phyloP scores from a whole-genome alignment of 2,888 invertebrate genomes.

The Scrobipalpa costella region DNA sequence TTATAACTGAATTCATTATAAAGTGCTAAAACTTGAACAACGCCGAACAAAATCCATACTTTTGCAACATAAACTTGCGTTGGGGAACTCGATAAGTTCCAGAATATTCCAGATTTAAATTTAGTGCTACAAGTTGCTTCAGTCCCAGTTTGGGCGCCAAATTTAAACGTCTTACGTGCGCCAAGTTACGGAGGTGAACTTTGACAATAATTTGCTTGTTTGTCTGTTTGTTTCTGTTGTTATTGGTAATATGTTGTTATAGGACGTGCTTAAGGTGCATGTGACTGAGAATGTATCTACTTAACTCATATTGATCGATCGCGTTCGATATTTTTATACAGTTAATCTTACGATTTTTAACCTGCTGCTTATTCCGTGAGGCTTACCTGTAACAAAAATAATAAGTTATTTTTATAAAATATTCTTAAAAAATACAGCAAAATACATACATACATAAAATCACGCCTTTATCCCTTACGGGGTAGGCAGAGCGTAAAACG shows the following conservation, averaged over 20 bases:
- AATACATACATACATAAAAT: no score
- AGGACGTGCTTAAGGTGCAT: constrained; percentile 1
- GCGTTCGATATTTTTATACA: no score
- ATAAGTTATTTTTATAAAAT: no score
- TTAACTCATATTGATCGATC: no score
- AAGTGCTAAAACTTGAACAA: constrained; percentile 10
- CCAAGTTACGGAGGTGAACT: constrained; percentile 19
- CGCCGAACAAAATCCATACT: constrained; percentile 11
- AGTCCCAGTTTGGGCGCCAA: constrained; percentile 16
- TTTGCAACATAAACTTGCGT: constrained; percentile 16
- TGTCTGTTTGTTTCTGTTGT: constrained; percentile 16
- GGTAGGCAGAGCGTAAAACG: no score
- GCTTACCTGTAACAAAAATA: not conserved
- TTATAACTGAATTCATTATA: constrained; percentile 10
- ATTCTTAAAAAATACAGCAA: no score
- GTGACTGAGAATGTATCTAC: not conserved
- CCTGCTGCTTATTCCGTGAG: not conserved
- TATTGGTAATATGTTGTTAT: constrained; percentile 3
- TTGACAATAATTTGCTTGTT: constrained; percentile 21
- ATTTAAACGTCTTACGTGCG: constrained; percentile 25
- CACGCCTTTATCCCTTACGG: no score
- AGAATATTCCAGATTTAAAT: constrained; percentile 26
- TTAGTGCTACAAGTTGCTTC: constrained; percentile 24
- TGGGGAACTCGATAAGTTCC: constrained; percentile 16
- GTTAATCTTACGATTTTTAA: not conserved